phyloP scores from a whole-genome alignment of 2,113 vertebrate species.

The Coptodon bakossiorum region DNA sequence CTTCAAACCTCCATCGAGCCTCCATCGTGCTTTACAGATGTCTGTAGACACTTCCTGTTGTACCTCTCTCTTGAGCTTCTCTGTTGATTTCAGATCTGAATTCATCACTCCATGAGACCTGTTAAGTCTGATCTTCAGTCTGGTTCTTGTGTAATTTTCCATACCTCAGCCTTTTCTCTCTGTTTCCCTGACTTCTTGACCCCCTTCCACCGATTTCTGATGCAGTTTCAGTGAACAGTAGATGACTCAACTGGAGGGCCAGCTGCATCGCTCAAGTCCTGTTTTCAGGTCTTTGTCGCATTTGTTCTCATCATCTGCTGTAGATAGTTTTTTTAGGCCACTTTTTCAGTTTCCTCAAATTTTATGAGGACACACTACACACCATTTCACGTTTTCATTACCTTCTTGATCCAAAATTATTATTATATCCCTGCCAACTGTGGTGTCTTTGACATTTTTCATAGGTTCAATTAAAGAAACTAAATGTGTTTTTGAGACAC shows the following conservation, averaged over 20 bases:
- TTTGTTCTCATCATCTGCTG: neutral
- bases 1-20: neutral
- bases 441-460: neutral
- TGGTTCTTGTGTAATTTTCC: neutral
- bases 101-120: neutral
- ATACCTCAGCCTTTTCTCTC: neutral
- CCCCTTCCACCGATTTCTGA: neutral
- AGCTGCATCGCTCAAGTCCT: neutral
- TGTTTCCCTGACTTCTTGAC: neutral
- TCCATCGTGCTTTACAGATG: neutral
- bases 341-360: neutral
- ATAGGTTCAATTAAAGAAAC: neutral
- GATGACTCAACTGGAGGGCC: accelerated
- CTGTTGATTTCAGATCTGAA: neutral
- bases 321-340: neutral
- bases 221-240: neutral
- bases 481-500: neutral
- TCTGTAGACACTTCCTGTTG: neutral
- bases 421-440: neutral
- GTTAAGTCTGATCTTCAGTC: neutral
- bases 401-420: neutral
- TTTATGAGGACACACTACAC: neutral
- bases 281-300: neutral
- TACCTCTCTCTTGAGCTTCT: neutral
- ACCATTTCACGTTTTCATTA: neutral